Evolutionary conservation across 2,797 vertebrate genomes (phyloP).

Genomic region (Tauraco hartlaubi): DNA sequence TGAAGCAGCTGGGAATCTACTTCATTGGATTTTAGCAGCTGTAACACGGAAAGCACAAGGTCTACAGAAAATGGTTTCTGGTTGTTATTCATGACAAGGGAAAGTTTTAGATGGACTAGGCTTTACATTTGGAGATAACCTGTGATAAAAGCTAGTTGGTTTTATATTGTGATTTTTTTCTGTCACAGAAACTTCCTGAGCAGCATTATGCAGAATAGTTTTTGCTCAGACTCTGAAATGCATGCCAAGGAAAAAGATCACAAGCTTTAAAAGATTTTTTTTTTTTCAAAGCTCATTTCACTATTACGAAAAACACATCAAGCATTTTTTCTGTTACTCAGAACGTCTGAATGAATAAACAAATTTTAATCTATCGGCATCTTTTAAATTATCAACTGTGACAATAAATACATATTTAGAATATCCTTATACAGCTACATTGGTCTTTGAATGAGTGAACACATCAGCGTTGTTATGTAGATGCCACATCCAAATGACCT

Average conservation of each 20-base stretch:
- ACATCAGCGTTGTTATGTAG: background rate
- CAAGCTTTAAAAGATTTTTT: background rate
- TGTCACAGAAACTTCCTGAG: background rate
- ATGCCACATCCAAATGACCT: background rate
- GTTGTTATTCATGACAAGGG: background rate
- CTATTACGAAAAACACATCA: background rate
- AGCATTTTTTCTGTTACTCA: background rate
- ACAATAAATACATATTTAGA: background rate
- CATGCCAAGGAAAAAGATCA: background rate
- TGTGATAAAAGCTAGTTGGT: background rate
- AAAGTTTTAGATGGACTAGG: background rate
- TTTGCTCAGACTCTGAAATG: background rate
- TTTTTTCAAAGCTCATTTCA: background rate
- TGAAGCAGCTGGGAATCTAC: background rate
- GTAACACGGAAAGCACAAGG: background rate
- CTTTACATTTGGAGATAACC: background rate
- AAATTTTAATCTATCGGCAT: background rate
- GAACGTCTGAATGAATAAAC: constrained; percentile 1
- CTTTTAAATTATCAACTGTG: background rate
- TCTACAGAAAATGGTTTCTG: background rate
- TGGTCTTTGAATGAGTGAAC: background rate
- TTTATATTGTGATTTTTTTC: background rate
- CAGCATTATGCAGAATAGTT: background rate
- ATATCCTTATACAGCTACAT: background rate
- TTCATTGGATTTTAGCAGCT: background rate